Conservation (phyloP, 2,797 vertebrate genomes). For the Esox lucius region DNA sequence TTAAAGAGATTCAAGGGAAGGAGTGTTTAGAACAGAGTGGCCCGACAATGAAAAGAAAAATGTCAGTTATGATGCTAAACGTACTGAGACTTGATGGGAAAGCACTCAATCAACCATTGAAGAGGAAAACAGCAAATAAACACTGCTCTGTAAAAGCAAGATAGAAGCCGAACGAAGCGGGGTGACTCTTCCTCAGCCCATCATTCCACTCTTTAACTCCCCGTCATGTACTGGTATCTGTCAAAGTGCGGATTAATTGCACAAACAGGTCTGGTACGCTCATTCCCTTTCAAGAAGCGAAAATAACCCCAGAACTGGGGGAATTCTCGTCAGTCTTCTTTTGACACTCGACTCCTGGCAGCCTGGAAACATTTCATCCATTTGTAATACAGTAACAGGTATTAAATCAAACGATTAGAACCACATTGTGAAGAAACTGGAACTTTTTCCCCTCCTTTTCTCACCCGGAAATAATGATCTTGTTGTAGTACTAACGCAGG, state of each 20-base stretch:
- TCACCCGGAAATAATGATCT: background rate
- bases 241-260: background rate
- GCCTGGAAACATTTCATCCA: background rate
- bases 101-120: background rate
- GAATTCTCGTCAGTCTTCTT: background rate
- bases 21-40: background rate
- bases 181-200: background rate
- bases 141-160: background rate
- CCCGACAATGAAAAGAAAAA: background rate
- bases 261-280: background rate
- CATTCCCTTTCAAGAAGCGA: background rate
- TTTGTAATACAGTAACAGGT: constrained; percentile 2
- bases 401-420: background rate
- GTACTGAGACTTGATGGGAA: background rate
- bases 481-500: background rate
- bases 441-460: background rate
- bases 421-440: background rate
- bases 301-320: background rate
- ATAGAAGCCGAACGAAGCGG: background rate
- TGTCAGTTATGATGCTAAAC: background rate
- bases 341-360: background rate
- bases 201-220: background rate
- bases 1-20: background rate
- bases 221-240: background rate
- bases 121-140: background rate